These are phyloP conservation scores for Sepioteuthis lessoniana DNA, from an alignment of 2,888 invertebrate species.

Conservation along the genomic window DNA sequence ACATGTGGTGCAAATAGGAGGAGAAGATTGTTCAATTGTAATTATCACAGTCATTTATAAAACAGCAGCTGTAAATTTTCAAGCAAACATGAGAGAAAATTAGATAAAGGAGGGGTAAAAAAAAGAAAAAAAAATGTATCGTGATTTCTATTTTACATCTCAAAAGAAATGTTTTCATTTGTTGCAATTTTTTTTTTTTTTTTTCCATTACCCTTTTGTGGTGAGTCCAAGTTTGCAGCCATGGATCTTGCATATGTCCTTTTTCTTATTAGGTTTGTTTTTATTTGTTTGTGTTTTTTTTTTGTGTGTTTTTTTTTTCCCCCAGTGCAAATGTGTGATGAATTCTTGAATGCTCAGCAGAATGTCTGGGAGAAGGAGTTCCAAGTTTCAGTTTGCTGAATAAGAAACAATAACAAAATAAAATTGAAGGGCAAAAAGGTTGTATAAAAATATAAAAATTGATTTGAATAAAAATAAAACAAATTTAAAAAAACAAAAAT, in stretches of 20 bases:
- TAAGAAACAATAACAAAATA: neutral
- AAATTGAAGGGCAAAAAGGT: neutral
- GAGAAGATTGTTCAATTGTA: slow-evolving; percentile 19
- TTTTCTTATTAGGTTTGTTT: neutral
- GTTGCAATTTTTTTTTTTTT: neutral
- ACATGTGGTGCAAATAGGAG: neutral
- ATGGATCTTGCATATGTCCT: neutral
- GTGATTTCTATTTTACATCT: neutral
- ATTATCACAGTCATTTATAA: slow-evolving; percentile 23
- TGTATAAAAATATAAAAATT: neutral
- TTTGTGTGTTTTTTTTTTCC: neutral
- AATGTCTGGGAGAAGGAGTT: neutral
- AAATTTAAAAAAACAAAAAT: neutral
- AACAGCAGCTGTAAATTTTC: slow-evolving; percentile 18
- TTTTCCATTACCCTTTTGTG: neutral
- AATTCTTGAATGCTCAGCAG: neutral
- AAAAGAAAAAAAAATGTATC: neutral
- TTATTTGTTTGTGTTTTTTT: neutral
- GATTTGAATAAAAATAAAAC: neutral
- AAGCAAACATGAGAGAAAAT: slow-evolving; percentile 25
- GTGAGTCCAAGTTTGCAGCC: neutral
- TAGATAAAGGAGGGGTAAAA: neutral
- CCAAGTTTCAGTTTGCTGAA: neutral
- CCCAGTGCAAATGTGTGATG: neutral
- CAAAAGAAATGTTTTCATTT: neutral